Evolutionary conservation across 1,140 invertebrate species (phyloP).

Genomic region (Homarus americanus): DNA sequence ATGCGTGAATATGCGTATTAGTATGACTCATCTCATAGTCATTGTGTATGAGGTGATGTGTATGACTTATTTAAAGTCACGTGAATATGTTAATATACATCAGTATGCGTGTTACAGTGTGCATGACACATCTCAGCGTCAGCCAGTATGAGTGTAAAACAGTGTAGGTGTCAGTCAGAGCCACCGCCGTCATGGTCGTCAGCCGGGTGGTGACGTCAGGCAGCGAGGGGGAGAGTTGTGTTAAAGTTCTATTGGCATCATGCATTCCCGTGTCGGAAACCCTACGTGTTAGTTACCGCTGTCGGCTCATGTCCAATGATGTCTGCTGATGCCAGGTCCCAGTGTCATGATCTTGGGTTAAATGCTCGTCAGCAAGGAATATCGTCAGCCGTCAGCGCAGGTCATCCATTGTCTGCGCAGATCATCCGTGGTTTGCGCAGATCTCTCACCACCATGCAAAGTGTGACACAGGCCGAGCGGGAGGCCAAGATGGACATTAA

Average conservation of each 20-base stretch:
- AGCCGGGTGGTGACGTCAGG: neutral
- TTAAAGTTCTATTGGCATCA: constrained; percentile 4
- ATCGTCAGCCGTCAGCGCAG: neutral
- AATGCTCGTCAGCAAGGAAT: too few relatives aligned
- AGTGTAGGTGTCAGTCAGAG: neutral
- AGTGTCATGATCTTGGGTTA: too few relatives aligned
- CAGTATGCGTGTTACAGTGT: neutral
- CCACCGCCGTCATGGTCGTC: neutral
- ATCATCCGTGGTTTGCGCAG: too few relatives aligned
- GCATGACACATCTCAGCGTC: neutral
- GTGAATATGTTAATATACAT: too few relatives aligned
- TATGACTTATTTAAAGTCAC: too few relatives aligned
- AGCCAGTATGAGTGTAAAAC: neutral
- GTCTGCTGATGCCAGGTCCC: too few relatives aligned
- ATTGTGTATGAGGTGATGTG: too few relatives aligned
- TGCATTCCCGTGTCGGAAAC: neutral
- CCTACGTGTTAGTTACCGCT: neutral
- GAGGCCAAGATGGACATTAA: too few relatives aligned
- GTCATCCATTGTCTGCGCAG: neutral
- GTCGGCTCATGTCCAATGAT: constrained; percentile 7
- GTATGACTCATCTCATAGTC: too few relatives aligned
- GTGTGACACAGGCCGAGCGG: neutral
- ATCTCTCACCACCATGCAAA: too few relatives aligned
- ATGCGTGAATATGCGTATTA: too few relatives aligned
- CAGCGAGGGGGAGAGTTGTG: neutral